A percentile compares a stretch with the other conserved stretches of the same genome.
These are phyloP conservation scores for Tetraodon nigroviridis DNA, from an alignment of 2,113 vertebrate species.

Conservation along the genomic window DNA sequence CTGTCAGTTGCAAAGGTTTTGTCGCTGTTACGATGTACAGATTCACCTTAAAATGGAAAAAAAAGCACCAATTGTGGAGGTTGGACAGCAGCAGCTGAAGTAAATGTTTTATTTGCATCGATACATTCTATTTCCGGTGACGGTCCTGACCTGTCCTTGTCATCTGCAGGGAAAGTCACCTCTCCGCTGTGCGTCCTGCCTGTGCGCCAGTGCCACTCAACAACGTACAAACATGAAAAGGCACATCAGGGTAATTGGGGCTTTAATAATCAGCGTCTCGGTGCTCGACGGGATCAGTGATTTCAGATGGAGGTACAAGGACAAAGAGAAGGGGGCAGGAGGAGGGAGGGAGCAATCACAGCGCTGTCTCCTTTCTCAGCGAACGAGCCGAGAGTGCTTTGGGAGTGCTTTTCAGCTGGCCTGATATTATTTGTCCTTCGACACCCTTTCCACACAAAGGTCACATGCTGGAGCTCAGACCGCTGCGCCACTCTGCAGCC, in stretches of 20 bases:
- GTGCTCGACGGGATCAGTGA: slow-evolving; percentile 21
- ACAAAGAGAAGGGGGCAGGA: not conserved
- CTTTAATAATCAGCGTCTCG: slow-evolving; percentile 41
- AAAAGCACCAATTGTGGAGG: no score
- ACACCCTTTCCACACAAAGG: slow-evolving; percentile 44
- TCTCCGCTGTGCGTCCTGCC: slow-evolving; percentile 31
- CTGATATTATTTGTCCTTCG: slow-evolving; percentile 30
- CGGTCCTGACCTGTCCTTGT: no score
- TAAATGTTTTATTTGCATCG: not conserved
- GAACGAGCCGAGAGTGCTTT: slow-evolving; percentile 40
- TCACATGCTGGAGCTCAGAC: slow-evolving; percentile 24
- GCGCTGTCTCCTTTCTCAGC: slow-evolving; percentile 39
- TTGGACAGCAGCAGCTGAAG: no score
- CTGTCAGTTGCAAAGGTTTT: no score
- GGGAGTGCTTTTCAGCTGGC: slow-evolving; percentile 43
- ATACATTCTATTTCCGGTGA: not conserved
- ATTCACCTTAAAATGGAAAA: no score
- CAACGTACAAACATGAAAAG: slow-evolving; percentile 60
- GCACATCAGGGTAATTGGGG: slow-evolving; percentile 58
- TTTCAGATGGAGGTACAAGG: slow-evolving; percentile 23
- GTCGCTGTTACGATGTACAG: no score
- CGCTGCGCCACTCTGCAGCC: slow-evolving; percentile 8
- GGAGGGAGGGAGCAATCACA: slow-evolving; percentile 34
- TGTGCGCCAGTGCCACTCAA: slow-evolving; percentile 38
- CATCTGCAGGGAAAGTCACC: slow-evolving; percentile 18